Percentiles rank a stretch among this genome's conserved stretches.
These are phyloP conservation scores for Drosophila pseudoobscura DNA, from an alignment of 1,140 invertebrate genomes.

Conservation along the genomic window DNA sequence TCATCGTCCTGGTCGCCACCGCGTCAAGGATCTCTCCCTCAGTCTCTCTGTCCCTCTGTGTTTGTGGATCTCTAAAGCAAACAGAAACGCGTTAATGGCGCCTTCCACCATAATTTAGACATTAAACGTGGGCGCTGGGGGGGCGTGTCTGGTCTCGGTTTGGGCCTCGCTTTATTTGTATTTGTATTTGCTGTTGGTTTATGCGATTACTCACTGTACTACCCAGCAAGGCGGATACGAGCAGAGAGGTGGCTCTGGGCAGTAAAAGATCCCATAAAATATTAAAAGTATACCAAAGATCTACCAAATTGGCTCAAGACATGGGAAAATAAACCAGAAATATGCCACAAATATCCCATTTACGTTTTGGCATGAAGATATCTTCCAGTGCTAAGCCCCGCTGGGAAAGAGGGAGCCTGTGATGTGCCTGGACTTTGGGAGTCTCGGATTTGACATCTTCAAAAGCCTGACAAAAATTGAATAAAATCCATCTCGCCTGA, in stretches of 20 bases:
- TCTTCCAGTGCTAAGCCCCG: too few relatives aligned
- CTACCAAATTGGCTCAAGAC: too few relatives aligned
- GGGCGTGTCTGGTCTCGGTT: constrained; percentile 42
- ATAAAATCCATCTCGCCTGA: constrained; percentile 12
- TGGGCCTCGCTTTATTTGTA: too few relatives aligned
- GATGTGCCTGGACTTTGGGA: too few relatives aligned
- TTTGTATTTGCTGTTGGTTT: constrained; percentile 24
- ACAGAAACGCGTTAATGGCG: constrained; percentile 62
- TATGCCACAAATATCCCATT: too few relatives aligned
- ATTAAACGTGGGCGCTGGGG: constrained; percentile 65
- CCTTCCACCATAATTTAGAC: constrained; percentile 71
- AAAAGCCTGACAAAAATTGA: constrained; percentile 16
- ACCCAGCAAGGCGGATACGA: neutral
- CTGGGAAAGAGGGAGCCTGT: too few relatives aligned
- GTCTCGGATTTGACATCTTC: constrained; percentile 1
- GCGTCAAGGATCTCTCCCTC: neutral
- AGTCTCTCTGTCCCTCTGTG: neutral
- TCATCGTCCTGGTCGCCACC: constrained; percentile 30
- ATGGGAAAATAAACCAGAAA: too few relatives aligned
- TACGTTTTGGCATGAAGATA: too few relatives aligned
- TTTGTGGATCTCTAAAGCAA: constrained; percentile 43
- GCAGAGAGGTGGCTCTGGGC: neutral
- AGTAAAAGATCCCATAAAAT: neutral
- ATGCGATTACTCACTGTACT: constrained; percentile 48
- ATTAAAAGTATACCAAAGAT: too few relatives aligned